Evolutionary conservation across 2,797 vertebrate genomes (phyloP).

Genomic region (Hippopotamyrus pictus): DNA sequence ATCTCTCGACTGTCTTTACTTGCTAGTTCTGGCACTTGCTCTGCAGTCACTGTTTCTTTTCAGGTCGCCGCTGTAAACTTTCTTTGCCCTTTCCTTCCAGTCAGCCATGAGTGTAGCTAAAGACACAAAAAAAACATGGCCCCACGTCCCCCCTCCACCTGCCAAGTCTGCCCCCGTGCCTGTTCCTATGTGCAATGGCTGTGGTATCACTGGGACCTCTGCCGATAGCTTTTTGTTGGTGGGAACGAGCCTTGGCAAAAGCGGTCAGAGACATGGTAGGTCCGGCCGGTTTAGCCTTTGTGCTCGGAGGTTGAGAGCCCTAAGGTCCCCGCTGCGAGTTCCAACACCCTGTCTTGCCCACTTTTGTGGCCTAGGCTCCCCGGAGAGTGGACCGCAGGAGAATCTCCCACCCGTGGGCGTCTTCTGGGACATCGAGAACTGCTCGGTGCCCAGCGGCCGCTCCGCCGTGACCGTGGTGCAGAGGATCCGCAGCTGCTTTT

Average conservation of each 20-base stretch:
- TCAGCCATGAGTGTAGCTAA: conserved; percentile 66
- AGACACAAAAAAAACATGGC: conserved; percentile 78
- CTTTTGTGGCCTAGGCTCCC: conserved; percentile 60
- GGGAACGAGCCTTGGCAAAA: conserved; percentile 67
- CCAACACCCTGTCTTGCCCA: not conserved
- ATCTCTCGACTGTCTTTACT: not conserved
- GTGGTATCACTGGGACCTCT: conserved; percentile 69
- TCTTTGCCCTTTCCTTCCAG: conserved; percentile 43
- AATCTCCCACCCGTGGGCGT: conserved; percentile 91
- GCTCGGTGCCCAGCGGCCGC: conserved; percentile 86
- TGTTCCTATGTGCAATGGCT: conserved; percentile 85
- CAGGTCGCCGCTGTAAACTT: not conserved
- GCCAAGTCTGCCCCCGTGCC: conserved; percentile 65
- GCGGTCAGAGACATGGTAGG: conserved; percentile 75
- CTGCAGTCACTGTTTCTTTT: not conserved
- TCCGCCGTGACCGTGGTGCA: conserved; percentile 87
- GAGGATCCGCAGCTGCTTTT: conserved; percentile 84
- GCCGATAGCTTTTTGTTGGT: conserved; percentile 69
- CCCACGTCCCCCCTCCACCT: conserved; percentile 74
- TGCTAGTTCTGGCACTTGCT: not conserved
- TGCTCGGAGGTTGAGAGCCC: not conserved
- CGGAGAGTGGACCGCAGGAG: conserved; percentile 75
- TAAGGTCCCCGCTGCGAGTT: not conserved
- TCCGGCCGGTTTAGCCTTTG: not conserved
- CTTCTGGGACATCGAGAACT: conserved; percentile 99